phyloP scores from a whole-genome alignment of 2,113 vertebrate genomes.

The Onychorhynchus coronatus region DNA sequence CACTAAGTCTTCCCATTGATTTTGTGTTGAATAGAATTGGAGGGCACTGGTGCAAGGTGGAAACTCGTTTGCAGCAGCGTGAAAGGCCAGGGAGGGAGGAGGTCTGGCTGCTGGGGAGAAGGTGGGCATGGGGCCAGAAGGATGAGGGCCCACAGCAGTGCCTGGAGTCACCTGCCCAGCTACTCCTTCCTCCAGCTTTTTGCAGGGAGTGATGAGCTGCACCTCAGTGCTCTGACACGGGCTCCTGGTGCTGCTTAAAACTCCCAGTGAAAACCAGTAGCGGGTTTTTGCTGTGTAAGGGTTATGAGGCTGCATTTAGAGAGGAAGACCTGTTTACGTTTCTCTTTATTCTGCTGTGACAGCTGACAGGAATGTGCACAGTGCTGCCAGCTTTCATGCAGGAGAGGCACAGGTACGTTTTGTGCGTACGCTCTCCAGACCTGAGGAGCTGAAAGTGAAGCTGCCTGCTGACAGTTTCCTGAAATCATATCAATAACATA shows the following conservation, averaged over 20 bases:
- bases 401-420: conserved; percentile 74
- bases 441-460: conserved; percentile 82
- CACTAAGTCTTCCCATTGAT: neutral
- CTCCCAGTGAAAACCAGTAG: neutral
- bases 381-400: conserved; percentile 72
- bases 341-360: conserved; percentile 1
- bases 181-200: neutral
- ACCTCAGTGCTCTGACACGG: fast-evolving
- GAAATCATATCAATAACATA: conserved; percentile 85
- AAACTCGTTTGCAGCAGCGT: fast-evolving
- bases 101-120: neutral
- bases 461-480: conserved; percentile 85
- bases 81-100: neutral
- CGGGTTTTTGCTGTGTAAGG: fast-evolving
- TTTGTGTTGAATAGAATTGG: neutral
- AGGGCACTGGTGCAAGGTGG: neutral
- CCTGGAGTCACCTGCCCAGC: neutral
- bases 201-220: neutral
- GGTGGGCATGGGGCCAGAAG: neutral
- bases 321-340: conserved; percentile 37
- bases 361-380: conserved; percentile 52
- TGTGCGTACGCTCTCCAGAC: conserved; percentile 66
- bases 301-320: neutral
- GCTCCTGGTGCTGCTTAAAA: neutral
- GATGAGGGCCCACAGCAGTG: neutral